These are phyloP conservation scores for Myoxocephalus aenaeus DNA, from an alignment of 2,797 vertebrate species.

Conservation along the genomic window DNA sequence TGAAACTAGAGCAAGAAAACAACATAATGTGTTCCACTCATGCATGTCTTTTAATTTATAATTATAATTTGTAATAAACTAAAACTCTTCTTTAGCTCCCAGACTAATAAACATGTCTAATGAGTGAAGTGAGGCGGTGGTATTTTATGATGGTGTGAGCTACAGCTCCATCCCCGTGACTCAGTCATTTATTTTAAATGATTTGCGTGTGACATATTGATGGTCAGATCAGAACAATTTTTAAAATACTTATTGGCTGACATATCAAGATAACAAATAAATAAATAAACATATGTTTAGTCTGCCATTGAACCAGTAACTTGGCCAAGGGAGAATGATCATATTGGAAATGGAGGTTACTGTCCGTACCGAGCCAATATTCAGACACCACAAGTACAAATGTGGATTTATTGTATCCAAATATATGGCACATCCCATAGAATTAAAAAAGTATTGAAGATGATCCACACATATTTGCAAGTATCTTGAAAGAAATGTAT, in stretches of 20 bases:
- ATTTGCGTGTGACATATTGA: background rate
- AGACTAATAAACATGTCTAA: background rate
- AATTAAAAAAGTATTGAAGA: background rate
- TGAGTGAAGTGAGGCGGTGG: background rate
- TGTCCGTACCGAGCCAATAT: background rate
- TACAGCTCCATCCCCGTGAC: background rate
- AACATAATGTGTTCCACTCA: background rate
- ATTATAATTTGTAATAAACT: background rate
- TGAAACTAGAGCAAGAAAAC: background rate
- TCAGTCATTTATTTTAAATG: conserved; percentile 4
- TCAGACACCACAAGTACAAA: background rate
- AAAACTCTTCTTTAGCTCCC: background rate
- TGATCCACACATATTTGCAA: background rate
- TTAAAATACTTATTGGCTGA: background rate
- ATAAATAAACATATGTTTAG: background rate
- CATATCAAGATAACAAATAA: background rate
- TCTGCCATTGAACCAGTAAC: background rate
- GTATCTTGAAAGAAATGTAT: background rate
- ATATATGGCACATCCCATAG: no score
- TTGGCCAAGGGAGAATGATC: background rate
- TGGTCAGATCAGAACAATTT: background rate
- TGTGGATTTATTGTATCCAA: background rate
- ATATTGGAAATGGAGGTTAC: background rate
- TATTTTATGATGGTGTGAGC: background rate
- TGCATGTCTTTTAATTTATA: background rate